Conservation (phyloP, 2,113 vertebrate species). For the Neodon shergylaensis region DNA sequence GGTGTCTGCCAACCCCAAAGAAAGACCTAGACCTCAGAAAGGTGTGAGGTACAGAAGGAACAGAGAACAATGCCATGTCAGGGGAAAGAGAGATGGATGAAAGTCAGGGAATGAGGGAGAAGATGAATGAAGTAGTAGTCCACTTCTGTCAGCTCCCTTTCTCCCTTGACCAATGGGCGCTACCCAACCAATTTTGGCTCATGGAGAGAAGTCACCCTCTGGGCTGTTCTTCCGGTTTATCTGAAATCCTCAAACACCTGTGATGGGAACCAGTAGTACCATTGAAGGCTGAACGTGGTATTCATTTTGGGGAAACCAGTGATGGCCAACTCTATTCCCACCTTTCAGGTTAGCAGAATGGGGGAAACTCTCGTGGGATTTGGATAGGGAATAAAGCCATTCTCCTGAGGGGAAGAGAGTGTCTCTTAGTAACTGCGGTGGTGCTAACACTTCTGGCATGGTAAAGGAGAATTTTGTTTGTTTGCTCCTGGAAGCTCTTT, state of each 20-base stretch:
- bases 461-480: not conserved
- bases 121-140: too few species aligned
- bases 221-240: not conserved
- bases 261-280: not conserved
- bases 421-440: not conserved
- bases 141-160: not conserved
- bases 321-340: not conserved
- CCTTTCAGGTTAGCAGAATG: not conserved
- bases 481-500: not conserved
- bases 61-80: not conserved
- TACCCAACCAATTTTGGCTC: not conserved
- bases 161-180: not conserved
- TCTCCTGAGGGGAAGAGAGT: not conserved
- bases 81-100: not conserved
- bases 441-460: not conserved
- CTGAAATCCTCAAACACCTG: not conserved
- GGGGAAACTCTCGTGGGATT: not conserved
- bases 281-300: not conserved
- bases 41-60: not conserved
- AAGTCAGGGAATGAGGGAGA: not conserved
- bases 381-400: not conserved
- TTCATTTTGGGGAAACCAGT: not conserved
- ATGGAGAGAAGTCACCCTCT: not conserved
- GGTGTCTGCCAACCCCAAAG: conserved; percentile 60
- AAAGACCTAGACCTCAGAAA: conserved; percentile 55